Evolutionary conservation across 2,113 vertebrate species (phyloP).

Genomic region (Seriola dumerili): DNA sequence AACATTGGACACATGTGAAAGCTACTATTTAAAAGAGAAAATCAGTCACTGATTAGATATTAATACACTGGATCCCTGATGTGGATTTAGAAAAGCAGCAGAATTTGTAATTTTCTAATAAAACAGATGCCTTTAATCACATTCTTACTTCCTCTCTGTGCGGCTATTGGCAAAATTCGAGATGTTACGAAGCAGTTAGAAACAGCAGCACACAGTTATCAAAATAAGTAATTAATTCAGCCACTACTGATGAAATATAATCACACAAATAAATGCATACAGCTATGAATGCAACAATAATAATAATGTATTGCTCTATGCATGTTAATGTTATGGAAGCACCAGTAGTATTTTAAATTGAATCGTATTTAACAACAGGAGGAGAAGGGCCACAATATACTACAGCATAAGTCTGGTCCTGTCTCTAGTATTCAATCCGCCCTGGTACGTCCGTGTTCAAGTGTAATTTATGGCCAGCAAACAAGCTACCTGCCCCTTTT

Average conservation of each 20-base stretch:
- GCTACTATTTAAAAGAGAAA: no score
- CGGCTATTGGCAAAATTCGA: no score
- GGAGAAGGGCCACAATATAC: no score
- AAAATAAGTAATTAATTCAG: not conserved
- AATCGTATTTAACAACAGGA: no score
- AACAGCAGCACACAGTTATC: not conserved
- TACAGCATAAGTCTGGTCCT: no score
- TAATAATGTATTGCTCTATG: not conserved
- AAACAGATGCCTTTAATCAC: not conserved
- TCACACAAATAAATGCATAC: not conserved
- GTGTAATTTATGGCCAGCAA: no score
- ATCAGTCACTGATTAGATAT: constrained; percentile 13
- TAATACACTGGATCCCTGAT: constrained; percentile 37
- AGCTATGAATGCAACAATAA: not conserved
- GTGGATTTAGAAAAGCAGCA: constrained; percentile 30
- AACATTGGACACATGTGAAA: not conserved
- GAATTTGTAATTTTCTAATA: constrained; percentile 23
- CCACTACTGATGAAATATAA: no score
- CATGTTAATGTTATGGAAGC: not conserved
- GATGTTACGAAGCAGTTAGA: not conserved
- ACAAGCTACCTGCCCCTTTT: no score
- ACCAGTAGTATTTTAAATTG: no score
- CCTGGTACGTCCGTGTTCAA: no score
- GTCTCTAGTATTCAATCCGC: no score
- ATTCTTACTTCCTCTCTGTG: not conserved